phyloP scores from a whole-genome alignment of 2,113 vertebrate genomes.

The Plecturocebus donacophilus region DNA sequence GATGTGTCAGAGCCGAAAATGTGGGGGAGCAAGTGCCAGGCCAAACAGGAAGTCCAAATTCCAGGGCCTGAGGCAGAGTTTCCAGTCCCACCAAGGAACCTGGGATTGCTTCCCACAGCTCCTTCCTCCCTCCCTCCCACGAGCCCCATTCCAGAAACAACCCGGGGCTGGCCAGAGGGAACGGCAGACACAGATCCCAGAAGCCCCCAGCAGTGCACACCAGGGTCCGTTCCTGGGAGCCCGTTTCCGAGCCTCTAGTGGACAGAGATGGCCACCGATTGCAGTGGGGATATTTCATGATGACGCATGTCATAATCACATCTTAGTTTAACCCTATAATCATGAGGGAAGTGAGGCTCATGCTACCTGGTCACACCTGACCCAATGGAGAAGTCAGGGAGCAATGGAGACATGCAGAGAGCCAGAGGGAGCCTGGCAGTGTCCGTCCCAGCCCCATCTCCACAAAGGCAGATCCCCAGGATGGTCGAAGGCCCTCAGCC shows the following conservation, averaged over 20 bases:
- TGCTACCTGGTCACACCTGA: neutral
- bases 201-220: accelerated
- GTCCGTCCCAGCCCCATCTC: neutral
- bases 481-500: neutral
- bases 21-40: slow-evolving; percentile 23
- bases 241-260: neutral
- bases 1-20: neutral
- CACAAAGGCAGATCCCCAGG: neutral
- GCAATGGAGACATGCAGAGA: neutral
- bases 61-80: slow-evolving; percentile 58
- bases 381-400: neutral
- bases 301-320: neutral
- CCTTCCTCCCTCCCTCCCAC: neutral
- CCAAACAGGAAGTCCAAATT: slow-evolving; percentile 73
- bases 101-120: slow-evolving; percentile 6
- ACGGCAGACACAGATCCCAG: neutral
- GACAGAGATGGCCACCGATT: neutral
- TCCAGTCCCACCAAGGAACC: slow-evolving; percentile 24
- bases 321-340: neutral
- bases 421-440: neutral
- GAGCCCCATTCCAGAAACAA: neutral
- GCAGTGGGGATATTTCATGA: accelerated
- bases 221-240: accelerated
- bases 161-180: neutral
- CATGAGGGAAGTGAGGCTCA: neutral